phyloP scores from a whole-genome alignment of 2,113 vertebrate species.

The Sapayoa aenigma region DNA sequence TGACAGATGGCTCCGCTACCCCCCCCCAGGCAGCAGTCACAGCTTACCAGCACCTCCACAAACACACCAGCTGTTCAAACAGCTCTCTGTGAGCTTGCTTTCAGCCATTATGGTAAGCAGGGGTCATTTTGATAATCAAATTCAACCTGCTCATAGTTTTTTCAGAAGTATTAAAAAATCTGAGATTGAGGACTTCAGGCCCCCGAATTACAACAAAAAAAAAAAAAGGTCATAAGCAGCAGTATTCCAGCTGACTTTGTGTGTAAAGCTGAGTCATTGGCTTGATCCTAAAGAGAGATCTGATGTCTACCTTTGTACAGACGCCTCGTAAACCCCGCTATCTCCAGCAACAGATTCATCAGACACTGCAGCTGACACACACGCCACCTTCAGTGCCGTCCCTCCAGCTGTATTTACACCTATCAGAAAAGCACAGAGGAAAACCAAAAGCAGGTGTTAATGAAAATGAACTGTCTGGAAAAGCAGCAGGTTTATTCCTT shows the following conservation, averaged over 20 bases:
- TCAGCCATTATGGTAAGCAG: not conserved
- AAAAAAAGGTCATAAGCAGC: not conserved
- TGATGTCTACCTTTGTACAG: slow-evolving; percentile 82
- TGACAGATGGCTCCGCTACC: not conserved
- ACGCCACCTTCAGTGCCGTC: slow-evolving; percentile 77
- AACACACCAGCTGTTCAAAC: not conserved
- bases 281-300: not conserved
- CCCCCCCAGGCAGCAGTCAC: not conserved
- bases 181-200: not conserved
- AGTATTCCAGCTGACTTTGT: not conserved
- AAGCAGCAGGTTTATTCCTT: not conserved
- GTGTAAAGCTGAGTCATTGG: not conserved
- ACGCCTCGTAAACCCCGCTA: slow-evolving; percentile 92
- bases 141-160: not conserved
- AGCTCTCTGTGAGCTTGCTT: not conserved
- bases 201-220: not conserved
- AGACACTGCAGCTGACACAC: slow-evolving; percentile 92
- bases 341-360: slow-evolving; percentile 96
- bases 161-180: not conserved
- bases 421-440: slow-evolving; percentile 18
- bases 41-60: not conserved
- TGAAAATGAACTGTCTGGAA: not conserved
- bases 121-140: not conserved
- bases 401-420: slow-evolving; percentile 69
- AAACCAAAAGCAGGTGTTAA: slow-evolving; percentile 8